Base-by-base conservation (phyloP, 2,797 vertebrate genomes). In the Choloepus didactylus region DNA sequence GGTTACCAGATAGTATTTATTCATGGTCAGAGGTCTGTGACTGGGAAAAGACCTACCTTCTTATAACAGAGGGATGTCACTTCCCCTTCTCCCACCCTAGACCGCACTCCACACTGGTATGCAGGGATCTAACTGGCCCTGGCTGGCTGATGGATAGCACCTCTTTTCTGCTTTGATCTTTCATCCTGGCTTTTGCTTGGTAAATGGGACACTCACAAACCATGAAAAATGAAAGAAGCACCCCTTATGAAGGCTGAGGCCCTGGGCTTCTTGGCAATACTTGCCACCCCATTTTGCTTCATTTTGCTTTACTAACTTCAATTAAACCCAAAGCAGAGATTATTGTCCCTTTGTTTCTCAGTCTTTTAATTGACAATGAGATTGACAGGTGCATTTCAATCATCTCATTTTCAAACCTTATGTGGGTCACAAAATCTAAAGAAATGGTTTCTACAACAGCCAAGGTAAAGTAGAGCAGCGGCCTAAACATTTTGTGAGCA, bases 251-350 rank as follows among this genome's bases (percentile, higher is more conserved):
- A 64, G 35, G 10, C 14, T 46, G 46, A 87, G 59, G 14, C 56
- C 46, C 54, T 19, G 84, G 46, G 10, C 44, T 92, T 91, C 29
- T 64, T 82, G 73, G 29, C 62, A 87, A 73, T 4, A 64, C 56
- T 8, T 80, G 44, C 41, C 19, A 54, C 70, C 82, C 19, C 23
- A 31, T 41, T 88, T 77, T 59, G 44, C 64, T 54, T 29, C 44
- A 5, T 29, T 85, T 95, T 72, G 41, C 16, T 44, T 54, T 62
- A 77, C 44, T 89, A 67, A 49, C 93, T 87, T 93, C 31, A 76
- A 44, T 80, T 84, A 94, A 89, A 76, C 25, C 60, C 59, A 76
- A 93, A 80, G 44, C 41, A 46, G 46, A 83, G 23, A 41, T 80
- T 85, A 70, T 4, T 12, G 21, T 76, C n/a, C 25, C 6, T 80